A percentile compares a stretch with the other conserved stretches of the same genome.
phyloP scores from a whole-genome alignment of 1,140 invertebrate genomes.

The Drosophila subobscura region DNA sequence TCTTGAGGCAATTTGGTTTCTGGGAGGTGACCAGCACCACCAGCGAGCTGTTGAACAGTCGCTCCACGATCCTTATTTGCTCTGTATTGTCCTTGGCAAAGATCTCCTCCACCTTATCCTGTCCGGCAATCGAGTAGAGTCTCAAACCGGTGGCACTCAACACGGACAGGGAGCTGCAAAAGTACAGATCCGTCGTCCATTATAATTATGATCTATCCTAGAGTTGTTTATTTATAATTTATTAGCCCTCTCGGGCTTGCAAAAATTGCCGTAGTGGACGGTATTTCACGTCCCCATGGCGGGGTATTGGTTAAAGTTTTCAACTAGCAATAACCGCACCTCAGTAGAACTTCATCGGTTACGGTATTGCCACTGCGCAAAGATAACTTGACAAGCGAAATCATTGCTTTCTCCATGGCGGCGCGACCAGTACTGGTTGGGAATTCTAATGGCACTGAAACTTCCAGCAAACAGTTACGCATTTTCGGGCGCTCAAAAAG shows the following conservation, averaged over 20 bases:
- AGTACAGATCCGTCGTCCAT: too few relatives aligned
- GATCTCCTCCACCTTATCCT: constrained; percentile 82
- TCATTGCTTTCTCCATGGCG: constrained; percentile 24
- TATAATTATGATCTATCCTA: too few relatives aligned
- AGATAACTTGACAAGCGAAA: constrained; percentile 83
- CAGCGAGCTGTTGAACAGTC: constrained; percentile 81
- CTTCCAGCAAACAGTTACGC: constrained; percentile 6
- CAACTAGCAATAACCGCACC: constrained; percentile 81
- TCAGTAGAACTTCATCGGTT: constrained; percentile 73
- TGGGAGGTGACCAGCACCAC: constrained; percentile 80
- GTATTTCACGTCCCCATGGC: constrained; percentile 93
- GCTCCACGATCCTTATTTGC: constrained; percentile 78
- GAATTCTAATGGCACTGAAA: constrained; percentile 57
- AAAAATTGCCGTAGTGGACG: constrained; percentile 95
- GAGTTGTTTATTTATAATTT: constrained; percentile 33
- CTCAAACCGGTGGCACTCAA: constrained; percentile 68
- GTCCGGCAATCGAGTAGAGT: constrained; percentile 67
- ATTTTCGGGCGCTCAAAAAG: constrained; percentile 11
- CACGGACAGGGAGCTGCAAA: constrained; percentile 70
- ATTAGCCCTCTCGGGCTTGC: constrained; percentile 85
- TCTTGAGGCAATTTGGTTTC: constrained; percentile 84
- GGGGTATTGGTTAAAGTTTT: constrained; percentile 80
- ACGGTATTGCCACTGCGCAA: constrained; percentile 78
- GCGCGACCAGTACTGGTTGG: constrained; percentile 46
- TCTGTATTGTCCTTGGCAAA: constrained; percentile 80